Percentiles rank a stretch among this genome's conserved stretches.
Evolutionary conservation across 2,888 invertebrate genomes (phyloP).

Genomic region (Mythimna vitellina): DNA sequence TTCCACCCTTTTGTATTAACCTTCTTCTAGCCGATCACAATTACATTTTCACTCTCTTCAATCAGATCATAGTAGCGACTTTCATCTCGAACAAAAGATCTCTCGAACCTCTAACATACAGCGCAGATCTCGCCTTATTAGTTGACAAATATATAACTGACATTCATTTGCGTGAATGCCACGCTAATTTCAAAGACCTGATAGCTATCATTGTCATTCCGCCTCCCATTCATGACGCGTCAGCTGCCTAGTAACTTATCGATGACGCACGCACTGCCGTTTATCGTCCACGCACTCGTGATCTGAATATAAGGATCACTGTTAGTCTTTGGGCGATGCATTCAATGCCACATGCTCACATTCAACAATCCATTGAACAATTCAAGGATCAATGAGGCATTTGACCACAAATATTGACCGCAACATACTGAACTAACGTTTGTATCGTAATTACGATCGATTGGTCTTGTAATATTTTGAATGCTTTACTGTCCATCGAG

Average conservation of each 20-base stretch:
- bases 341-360: constrained; percentile 64
- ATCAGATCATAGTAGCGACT: background rate
- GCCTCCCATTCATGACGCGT: constrained; percentile 48
- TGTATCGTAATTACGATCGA: background rate
- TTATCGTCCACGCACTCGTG: constrained; percentile 56
- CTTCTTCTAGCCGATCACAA: background rate
- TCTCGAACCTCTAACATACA: background rate
- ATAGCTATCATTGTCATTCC: constrained; percentile 36
- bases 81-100: background rate
- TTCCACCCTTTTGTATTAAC: background rate
- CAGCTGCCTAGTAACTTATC: constrained; percentile 53
- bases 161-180: constrained; percentile 20
- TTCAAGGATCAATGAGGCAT: constrained; percentile 60
- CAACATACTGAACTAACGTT: constrained; percentile 31
- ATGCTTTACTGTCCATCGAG: background rate
- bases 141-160: constrained; percentile 11
- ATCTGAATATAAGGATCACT: constrained; percentile 58
- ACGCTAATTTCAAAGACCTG: constrained; percentile 20
- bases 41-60: background rate
- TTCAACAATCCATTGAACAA: constrained; percentile 53
- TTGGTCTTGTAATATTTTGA: background rate
- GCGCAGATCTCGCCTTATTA: background rate
- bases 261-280: constrained; percentile 60
- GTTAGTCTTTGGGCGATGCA: constrained; percentile 57
- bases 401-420: constrained; percentile 46